Evolutionary conservation across 2,888 invertebrate species (phyloP).

Genomic region (Troilus luridus): DNA sequence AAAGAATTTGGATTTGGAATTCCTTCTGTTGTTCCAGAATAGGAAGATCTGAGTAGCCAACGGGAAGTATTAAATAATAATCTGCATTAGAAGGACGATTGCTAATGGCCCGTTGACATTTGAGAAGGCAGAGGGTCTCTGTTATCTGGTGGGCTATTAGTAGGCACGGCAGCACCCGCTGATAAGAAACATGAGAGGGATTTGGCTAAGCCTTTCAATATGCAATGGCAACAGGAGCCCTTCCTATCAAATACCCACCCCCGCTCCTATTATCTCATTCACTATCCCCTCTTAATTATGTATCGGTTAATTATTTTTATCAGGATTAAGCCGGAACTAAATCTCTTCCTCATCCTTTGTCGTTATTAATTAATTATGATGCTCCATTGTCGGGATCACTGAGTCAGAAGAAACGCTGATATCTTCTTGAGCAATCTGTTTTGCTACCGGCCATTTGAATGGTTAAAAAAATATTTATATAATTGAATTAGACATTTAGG

Average conservation of each 20-base stretch:
- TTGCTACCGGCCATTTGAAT: not conserved
- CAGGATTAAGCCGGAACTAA: conserved; percentile 12
- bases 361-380: conserved; percentile 18
- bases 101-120: conserved; percentile 35
- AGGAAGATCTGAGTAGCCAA: not conserved
- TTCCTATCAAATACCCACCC: not conserved
- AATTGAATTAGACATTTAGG: no score
- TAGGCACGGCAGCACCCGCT: not conserved
- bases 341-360: conserved; percentile 18
- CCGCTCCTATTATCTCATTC: not conserved
- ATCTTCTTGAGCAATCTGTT: not conserved
- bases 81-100: not conserved
- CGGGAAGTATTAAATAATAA: conserved; percentile 42
- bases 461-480: no score
- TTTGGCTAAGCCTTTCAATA: conserved; percentile 45
- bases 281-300: conserved; percentile 28
- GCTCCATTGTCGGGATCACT: not conserved
- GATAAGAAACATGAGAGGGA: conserved; percentile 56
- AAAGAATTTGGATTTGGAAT: not conserved
- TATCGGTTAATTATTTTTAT: conserved; percentile 42
- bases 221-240: conserved; percentile 22
- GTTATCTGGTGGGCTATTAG: conserved; percentile 47
- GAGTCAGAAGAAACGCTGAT: not conserved
- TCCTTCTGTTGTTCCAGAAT: not conserved
- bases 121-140: not conserved